Evolutionary conservation across 2,113 vertebrate species (phyloP).

Genomic region (Myotis brandtii): DNA sequence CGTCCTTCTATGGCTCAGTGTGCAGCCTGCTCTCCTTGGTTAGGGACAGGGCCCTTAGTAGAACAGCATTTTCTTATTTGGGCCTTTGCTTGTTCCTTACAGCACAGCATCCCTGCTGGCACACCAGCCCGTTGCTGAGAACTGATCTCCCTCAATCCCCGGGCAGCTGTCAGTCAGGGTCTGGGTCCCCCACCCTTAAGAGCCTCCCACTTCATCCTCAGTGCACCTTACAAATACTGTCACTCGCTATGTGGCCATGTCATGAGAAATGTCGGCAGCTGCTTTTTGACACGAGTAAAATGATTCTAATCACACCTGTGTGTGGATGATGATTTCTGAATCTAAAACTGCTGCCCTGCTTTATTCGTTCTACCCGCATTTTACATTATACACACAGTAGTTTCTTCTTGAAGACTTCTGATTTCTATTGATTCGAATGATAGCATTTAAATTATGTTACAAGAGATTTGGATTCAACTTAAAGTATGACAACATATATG

Average conservation of each 20-base stretch:
- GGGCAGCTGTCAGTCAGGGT: not conserved
- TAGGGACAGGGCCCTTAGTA: not conserved
- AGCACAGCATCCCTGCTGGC: not conserved
- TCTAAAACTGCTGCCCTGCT: not conserved
- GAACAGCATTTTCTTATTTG: not conserved
- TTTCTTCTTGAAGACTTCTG: not conserved
- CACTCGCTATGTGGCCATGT: not conserved
- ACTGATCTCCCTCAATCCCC: not conserved
- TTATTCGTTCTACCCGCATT: not conserved
- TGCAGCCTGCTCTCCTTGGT: not conserved
- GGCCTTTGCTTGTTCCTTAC: not conserved
- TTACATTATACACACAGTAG: not conserved
- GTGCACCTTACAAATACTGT: not conserved
- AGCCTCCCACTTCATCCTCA: not conserved
- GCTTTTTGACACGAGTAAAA: not conserved
- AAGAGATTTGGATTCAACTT: slow-evolving; percentile 20
- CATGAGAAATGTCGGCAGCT: not conserved
- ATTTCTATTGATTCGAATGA: not conserved
- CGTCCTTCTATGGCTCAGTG: not conserved
- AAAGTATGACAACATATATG: not conserved
- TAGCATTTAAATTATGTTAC: not conserved
- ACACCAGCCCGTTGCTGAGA: not conserved
- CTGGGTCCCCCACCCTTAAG: not conserved
- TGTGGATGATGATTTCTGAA: not conserved
- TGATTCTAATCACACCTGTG: not conserved